phyloP scores from a whole-genome alignment of 2,113 vertebrate genomes.

The Empidonax traillii region DNA sequence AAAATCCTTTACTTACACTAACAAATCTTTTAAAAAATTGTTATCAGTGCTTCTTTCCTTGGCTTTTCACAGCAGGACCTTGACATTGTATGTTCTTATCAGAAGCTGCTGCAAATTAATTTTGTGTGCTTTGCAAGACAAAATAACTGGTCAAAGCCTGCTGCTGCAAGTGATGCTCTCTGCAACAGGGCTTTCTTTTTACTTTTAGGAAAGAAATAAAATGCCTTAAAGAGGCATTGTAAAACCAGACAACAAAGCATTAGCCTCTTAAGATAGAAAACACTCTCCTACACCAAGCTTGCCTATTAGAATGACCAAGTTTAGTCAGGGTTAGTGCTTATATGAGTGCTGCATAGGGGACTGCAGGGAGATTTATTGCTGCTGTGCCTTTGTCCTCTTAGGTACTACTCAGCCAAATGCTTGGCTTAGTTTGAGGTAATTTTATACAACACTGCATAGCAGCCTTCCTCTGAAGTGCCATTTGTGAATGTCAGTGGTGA shows the following conservation, averaged over 20 bases:
- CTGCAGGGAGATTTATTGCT: background rate
- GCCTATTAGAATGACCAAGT: background rate
- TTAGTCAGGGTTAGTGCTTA: background rate
- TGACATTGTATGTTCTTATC: conserved; percentile 16
- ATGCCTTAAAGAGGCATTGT: background rate
- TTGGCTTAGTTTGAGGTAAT: background rate
- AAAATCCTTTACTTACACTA: background rate
- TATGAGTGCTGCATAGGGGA: too few relatives aligned
- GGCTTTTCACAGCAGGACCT: conserved; percentile 23
- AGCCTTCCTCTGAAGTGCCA: background rate
- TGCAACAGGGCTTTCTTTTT: background rate
- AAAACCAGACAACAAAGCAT: background rate
- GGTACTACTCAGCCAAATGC: background rate
- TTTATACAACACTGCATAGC: background rate
- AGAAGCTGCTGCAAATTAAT: background rate
- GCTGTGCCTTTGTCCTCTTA: background rate
- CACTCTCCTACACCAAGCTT: background rate
- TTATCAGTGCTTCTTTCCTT: conserved; percentile 30
- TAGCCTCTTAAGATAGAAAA: background rate
- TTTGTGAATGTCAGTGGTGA: background rate
- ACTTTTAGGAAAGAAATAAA: background rate
- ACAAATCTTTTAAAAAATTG: background rate
- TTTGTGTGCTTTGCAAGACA: background rate
- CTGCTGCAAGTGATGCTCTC: accelerated
- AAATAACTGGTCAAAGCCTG: background rate